phyloP scores from a whole-genome alignment of 2,113 vertebrate genomes.

The Heloderma charlesbogerti region DNA sequence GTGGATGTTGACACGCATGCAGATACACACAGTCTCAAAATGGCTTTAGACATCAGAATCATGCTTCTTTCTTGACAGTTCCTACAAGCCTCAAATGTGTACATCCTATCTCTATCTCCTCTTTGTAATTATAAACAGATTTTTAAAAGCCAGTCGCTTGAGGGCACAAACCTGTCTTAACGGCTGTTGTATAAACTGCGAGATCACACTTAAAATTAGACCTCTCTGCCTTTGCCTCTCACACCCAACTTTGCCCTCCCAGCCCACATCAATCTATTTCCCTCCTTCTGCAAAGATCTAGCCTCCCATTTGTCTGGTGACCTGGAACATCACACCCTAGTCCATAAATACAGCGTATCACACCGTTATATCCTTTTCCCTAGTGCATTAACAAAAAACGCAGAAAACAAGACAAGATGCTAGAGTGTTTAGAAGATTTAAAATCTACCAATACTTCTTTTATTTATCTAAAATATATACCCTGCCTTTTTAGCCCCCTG shows the following conservation, averaged over 20 bases:
- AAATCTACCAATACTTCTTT: constrained; percentile 6
- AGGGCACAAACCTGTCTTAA: neutral
- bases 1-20: neutral
- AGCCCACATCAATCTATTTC: constrained; percentile 22
- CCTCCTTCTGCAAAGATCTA: neutral
- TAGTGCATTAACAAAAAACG: constrained; percentile 26
- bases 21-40: constrained; percentile 20
- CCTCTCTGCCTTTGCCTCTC: constrained; percentile 19
- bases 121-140: neutral
- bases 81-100: neutral
- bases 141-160: neutral
- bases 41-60: neutral
- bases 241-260: constrained; percentile 25
- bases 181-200: neutral
- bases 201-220: neutral
- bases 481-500: neutral
- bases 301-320: constrained; percentile 36
- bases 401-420: constrained; percentile 15
- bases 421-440: constrained; percentile 13
- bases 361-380: constrained; percentile 31
- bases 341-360: constrained; percentile 21
- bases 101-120: neutral
- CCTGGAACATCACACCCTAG: constrained; percentile 38
- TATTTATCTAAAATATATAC: constrained; percentile 27
- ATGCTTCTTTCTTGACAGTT: constrained; percentile 2